Percentiles rank a stretch among this genome's conserved stretches.
Evolutionary conservation across 2,113 vertebrate genomes (phyloP).

Genomic region (Hylia prasina): DNA sequence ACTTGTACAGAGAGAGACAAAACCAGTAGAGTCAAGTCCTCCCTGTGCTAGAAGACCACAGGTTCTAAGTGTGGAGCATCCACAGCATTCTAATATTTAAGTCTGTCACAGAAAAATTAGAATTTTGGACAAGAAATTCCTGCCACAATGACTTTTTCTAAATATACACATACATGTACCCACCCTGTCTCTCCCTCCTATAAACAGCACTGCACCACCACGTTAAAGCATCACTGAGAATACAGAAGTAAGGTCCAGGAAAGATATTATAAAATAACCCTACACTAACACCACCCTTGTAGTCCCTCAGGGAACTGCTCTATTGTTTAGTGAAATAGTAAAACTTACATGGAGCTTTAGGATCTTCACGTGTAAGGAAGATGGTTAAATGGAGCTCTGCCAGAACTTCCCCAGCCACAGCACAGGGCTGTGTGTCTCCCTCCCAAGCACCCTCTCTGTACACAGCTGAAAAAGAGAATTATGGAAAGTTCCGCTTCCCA

Average conservation of each 20-base stretch:
- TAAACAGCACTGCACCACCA: not conserved
- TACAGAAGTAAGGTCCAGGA: not conserved
- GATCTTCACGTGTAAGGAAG: not conserved
- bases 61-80: not conserved
- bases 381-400: not conserved
- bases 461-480: not conserved
- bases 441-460: not conserved
- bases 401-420: not conserved
- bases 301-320: not conserved
- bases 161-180: accelerated
- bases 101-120: not conserved
- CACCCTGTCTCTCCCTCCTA: not conserved
- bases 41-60: not conserved
- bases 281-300: not conserved
- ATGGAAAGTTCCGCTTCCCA: not conserved
- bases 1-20: not conserved
- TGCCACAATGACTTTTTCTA: not conserved
- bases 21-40: not conserved
- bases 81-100: not conserved
- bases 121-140: not conserved
- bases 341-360: not conserved
- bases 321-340: not conserved
- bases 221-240: not conserved
- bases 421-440: not conserved
- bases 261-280: not conserved